A percentile compares a stretch with the other conserved stretches of the same genome.
Conservation (phyloP, 2,888 invertebrate genomes). For the Dasysyrphus albostriatus region DNA sequence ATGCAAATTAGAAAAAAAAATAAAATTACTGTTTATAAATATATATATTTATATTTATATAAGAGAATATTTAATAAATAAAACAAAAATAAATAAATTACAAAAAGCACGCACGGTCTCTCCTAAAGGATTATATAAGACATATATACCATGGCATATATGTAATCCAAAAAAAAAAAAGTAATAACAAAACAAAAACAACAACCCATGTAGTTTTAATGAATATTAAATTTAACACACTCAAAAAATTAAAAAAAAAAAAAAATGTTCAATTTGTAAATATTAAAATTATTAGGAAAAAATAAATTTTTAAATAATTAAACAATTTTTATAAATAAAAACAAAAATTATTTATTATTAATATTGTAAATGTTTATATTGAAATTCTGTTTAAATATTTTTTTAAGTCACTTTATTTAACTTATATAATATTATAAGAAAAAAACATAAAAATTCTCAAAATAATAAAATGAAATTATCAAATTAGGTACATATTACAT, state of each 20-base stretch:
- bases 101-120: constrained; percentile 76
- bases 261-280: constrained; percentile 75
- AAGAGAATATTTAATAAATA: constrained; percentile 56
- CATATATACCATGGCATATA: constrained; percentile 72
- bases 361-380: constrained; percentile 72
- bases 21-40: constrained; percentile 66
- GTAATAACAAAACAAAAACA: too few relatives aligned
- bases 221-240: constrained; percentile 31
- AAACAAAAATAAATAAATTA: constrained; percentile 62
- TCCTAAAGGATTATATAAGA: constrained; percentile 74
- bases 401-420: constrained; percentile 77
- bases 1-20: constrained; percentile 66
- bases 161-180: constrained; percentile 75
- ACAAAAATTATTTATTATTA: constrained; percentile 35
- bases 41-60: constrained; percentile 74
- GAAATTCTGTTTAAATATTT: constrained; percentile 72
- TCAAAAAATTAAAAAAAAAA: constrained; percentile 52
- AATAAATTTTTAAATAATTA: constrained; percentile 70
- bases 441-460: constrained; percentile 80
- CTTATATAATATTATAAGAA: constrained; percentile 62
- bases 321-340: constrained; percentile 48
- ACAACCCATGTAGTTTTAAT: constrained; percentile 70
- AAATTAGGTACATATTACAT: constrained; percentile 32
- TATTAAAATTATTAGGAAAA: constrained; percentile 77
- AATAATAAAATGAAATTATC: constrained; percentile 72